These are phyloP conservation scores for Varroa destructor DNA, from an alignment of 1,140 invertebrate species.

Conservation along the genomic window DNA sequence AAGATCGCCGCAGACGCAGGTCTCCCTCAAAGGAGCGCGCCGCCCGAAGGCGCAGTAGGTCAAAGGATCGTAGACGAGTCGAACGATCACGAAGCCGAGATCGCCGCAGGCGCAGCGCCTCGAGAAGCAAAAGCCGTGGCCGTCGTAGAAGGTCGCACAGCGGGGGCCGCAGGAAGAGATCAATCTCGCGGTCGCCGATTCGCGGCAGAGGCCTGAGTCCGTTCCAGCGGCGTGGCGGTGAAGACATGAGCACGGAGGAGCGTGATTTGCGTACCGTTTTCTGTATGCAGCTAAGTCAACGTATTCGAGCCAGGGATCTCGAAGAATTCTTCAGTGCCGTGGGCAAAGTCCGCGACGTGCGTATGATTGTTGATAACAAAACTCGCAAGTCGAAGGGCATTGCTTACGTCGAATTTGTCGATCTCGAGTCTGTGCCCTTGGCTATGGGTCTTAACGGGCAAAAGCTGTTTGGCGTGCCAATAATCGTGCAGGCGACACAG, in stretches of 20 bases:
- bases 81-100: slow-evolving; percentile 32
- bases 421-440: slow-evolving; percentile 89
- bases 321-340: slow-evolving; percentile 99
- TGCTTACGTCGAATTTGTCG: slow-evolving; percentile 96
- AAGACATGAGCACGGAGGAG: slow-evolving; percentile 88
- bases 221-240: slow-evolving; percentile 35
- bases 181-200: slow-evolving; percentile 24
- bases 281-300: slow-evolving; percentile 87
- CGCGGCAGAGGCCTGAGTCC: slow-evolving; percentile 11
- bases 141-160: slow-evolving; percentile 38
- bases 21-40: neutral
- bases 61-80: slow-evolving; percentile 36
- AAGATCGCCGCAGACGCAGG: slow-evolving; percentile 30
- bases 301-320: slow-evolving; percentile 83
- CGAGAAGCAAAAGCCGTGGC: slow-evolving; percentile 6
- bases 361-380: slow-evolving; percentile 97
- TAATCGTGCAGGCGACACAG: slow-evolving; percentile 94
- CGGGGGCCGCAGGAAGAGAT: slow-evolving; percentile 35
- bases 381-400: slow-evolving; percentile 97
- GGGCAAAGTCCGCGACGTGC: slow-evolving; percentile 93
- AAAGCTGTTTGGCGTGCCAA: slow-evolving; percentile 88
- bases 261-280: slow-evolving; percentile 95
- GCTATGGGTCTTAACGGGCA: slow-evolving; percentile 92
- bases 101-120: slow-evolving; percentile 28
- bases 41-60: slow-evolving; percentile 29